These are phyloP conservation scores for Nothoprocta pentlandii DNA, from an alignment of 2,113 vertebrate genomes.

Conservation along the genomic window DNA sequence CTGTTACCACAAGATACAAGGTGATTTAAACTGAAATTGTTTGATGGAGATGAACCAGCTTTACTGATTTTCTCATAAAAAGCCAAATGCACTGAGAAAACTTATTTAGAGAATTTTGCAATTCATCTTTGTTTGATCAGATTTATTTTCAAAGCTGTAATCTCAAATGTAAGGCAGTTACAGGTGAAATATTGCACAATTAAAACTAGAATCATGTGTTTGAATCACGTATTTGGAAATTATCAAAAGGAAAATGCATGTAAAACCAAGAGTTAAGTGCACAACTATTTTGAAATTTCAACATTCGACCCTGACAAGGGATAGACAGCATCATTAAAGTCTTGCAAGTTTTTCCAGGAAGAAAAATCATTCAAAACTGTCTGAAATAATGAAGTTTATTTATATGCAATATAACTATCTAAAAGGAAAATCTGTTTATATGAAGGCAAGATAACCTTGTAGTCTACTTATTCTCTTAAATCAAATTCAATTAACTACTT, in stretches of 20 bases:
- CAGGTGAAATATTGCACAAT: neutral
- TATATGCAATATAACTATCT: neutral
- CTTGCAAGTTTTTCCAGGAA: neutral
- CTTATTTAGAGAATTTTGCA: neutral
- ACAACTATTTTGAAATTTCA: neutral
- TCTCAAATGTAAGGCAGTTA: neutral
- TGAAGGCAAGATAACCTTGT: neutral
- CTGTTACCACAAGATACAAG: slow-evolving; percentile 16
- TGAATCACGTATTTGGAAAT: neutral
- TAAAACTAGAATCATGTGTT: neutral
- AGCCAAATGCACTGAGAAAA: neutral
- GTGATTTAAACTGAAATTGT: neutral
- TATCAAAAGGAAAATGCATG: neutral
- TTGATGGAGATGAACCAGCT: neutral
- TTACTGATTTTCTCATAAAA: neutral
- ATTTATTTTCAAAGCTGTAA: neutral
- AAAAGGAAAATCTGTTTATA: neutral
- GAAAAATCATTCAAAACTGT: neutral
- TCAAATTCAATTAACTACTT: neutral
- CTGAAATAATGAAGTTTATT: neutral
- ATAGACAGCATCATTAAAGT: neutral
- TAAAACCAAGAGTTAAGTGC: neutral
- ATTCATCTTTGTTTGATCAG: neutral
- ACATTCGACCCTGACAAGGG: neutral
- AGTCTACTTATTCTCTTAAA: neutral